A percentile compares a stretch with the other conserved stretches of the same genome.
These are phyloP conservation scores for Etheostoma spectabile DNA, from an alignment of 2,113 vertebrate genomes.

Conservation along the genomic window DNA sequence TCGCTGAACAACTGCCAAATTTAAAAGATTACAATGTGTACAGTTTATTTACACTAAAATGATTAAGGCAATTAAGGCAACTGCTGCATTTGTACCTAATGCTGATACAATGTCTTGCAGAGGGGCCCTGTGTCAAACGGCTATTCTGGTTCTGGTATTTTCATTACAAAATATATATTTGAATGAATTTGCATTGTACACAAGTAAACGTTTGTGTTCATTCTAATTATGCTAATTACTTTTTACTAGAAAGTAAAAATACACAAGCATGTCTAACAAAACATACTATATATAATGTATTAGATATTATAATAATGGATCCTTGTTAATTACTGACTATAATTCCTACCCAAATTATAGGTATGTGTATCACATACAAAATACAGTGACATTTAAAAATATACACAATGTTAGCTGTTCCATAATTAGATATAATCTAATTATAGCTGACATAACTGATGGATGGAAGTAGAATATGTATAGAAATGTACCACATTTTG, in stretches of 20 bases:
- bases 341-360: not conserved
- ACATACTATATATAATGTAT: not conserved
- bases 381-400: not conserved
- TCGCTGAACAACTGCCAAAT: not conserved
- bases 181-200: not conserved
- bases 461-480: constrained; percentile 17
- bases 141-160: not conserved
- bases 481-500: not conserved
- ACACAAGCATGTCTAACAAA: not conserved
- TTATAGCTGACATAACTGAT: not conserved
- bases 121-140: too few species aligned
- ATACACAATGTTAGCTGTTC: not conserved
- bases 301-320: not conserved
- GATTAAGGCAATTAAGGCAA: too few species aligned
- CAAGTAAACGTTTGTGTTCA: not conserved
- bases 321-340: not conserved
- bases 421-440: not conserved
- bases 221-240: not conserved
- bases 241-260: not conserved
- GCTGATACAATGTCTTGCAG: too few species aligned
- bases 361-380: not conserved
- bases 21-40: not conserved
- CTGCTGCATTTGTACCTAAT: too few species aligned
- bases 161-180: not conserved
- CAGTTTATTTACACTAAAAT: not conserved